phyloP scores from a whole-genome alignment of 2,113 vertebrate genomes.

The Antidorcas marsupialis region DNA sequence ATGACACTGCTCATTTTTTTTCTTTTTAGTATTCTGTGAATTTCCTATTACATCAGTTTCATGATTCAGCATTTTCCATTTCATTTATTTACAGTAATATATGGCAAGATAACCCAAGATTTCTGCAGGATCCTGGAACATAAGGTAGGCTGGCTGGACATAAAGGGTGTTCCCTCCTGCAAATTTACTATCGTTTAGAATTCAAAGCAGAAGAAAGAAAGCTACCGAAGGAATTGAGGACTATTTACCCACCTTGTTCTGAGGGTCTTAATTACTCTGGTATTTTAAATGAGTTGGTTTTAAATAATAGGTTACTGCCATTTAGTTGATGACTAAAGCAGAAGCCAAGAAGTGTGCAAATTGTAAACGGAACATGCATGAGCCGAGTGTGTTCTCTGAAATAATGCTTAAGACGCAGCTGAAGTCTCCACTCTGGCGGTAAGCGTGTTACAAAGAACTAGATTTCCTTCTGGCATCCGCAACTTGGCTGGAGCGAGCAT shows the following conservation, averaged over 20 bases:
- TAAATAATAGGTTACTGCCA: conserved; percentile 28
- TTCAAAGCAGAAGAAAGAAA: not conserved
- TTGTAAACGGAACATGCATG: not conserved
- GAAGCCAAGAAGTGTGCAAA: conserved; percentile 30
- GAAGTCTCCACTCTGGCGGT: conserved; percentile 46
- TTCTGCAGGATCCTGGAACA: conserved; percentile 42
- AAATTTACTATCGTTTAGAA: conserved; percentile 33
- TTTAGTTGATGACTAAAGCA: not conserved
- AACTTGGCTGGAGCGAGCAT: conserved; percentile 66
- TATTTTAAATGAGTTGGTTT: conserved; percentile 14
- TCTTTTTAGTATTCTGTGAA: conserved; percentile 51
- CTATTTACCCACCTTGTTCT: not conserved
- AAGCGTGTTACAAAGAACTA: conserved; percentile 52
- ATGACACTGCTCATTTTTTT: conserved; percentile 44
- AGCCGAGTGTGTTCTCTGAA: conserved; percentile 18
- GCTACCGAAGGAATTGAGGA: not conserved
- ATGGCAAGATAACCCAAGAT: conserved; percentile 28
- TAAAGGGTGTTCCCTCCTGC: conserved; percentile 38
- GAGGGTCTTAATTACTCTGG: not conserved
- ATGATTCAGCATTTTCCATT: conserved; percentile 47
- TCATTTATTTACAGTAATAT: conserved; percentile 69
- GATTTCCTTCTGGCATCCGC: conserved; percentile 42
- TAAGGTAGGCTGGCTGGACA: not conserved
- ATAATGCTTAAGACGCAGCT: conserved; percentile 7
- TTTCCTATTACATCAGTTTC: conserved; percentile 46